A percentile compares a stretch with the other conserved stretches of the same genome.
These are phyloP conservation scores for Caenorhabditis latens DNA, from an alignment of 1,140 invertebrate species.

Conservation along the genomic window DNA sequence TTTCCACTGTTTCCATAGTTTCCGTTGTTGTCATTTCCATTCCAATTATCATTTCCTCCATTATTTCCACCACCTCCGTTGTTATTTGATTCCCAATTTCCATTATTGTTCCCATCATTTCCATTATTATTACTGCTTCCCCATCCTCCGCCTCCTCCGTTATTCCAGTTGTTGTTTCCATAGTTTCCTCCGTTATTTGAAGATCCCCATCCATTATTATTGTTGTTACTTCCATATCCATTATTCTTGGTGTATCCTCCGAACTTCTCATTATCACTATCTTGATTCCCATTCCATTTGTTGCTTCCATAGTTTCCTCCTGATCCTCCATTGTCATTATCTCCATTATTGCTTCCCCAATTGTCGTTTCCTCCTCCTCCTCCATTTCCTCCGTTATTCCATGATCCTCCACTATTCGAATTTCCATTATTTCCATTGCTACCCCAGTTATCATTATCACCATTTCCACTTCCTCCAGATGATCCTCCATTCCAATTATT, in stretches of 20 bases:
- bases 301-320: constrained; percentile 13
- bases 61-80: background rate
- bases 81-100: constrained; percentile 45
- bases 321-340: constrained; percentile 4
- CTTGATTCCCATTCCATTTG: constrained; percentile 23
- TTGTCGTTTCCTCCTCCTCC: constrained; percentile 3
- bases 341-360: background rate
- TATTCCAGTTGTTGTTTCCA: constrained; percentile 26
- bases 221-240: constrained; percentile 24
- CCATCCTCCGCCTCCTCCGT: constrained; percentile 2
- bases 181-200: constrained; percentile 36
- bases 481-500: constrained; percentile 5
- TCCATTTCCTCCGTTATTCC: background rate
- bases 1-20: constrained; percentile 35
- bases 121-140: constrained; percentile 36
- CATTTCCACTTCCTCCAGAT: background rate
- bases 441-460: constrained; percentile 12
- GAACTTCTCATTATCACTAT: constrained; percentile 30
- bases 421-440: background rate
- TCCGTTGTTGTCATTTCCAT: constrained; percentile 5
- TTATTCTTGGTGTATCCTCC: background rate
- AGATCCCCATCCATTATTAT: constrained; percentile 24
- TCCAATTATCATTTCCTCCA: constrained; percentile 27
- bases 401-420: background rate
- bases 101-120: constrained; percentile 25